These are phyloP conservation scores for Montipora capitata DNA, from an alignment of 92 coral and sea anemone species.

Conservation along the genomic window DNA sequence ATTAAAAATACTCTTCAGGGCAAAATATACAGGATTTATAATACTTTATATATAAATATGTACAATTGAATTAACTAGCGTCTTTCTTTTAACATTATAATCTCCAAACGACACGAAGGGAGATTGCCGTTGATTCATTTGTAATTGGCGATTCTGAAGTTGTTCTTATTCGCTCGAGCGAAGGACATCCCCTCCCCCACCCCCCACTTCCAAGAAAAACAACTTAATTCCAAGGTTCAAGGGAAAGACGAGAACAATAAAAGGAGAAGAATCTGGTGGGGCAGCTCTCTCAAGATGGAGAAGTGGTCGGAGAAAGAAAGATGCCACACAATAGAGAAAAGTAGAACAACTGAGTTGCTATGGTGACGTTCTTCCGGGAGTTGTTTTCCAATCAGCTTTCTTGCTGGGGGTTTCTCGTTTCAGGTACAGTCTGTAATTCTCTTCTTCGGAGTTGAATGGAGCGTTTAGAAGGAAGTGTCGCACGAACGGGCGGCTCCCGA, in stretches of 20 bases:
- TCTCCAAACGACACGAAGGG: no score
- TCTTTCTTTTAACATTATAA: no score
- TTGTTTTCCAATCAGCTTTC: conserved; percentile 49
- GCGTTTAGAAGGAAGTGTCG: conserved; percentile 92
- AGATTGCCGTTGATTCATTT: no score
- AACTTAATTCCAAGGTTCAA: neutral
- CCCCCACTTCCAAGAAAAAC: no score
- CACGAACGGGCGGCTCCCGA: conserved; percentile 79
- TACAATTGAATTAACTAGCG: no score
- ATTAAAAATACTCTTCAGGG: no score
- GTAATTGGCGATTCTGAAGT: neutral
- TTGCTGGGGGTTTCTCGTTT: conserved; percentile 89
- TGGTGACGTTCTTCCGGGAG: neutral
- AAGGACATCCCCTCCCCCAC: neutral
- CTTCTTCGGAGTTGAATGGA: conserved; percentile 96
- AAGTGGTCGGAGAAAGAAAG: neutral
- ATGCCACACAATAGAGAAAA: no score
- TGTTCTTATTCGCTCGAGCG: neutral
- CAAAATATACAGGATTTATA: no score
- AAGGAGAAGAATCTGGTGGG: neutral
- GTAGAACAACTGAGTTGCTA: neutral
- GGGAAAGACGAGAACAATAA: neutral
- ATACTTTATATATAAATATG: no score
- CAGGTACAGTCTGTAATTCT: conserved; percentile 94
- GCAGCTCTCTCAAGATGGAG: neutral